A percentile compares a stretch with the other conserved stretches of the same genome.
phyloP scores from a whole-genome alignment of 2,113 vertebrate genomes.

The Myrmecophaga tridactyla region DNA sequence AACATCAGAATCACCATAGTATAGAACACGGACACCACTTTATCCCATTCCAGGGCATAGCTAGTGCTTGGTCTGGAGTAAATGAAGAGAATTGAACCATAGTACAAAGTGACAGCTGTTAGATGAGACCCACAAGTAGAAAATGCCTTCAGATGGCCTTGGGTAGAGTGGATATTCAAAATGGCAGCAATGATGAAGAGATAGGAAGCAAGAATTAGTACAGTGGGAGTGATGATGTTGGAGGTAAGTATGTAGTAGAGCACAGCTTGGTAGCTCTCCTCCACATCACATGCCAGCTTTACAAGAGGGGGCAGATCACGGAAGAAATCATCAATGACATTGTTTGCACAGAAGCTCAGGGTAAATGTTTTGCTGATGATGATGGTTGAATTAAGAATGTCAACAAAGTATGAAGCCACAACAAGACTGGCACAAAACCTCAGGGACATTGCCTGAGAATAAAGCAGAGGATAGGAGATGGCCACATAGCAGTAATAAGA shows the following conservation, averaged over 20 bases:
- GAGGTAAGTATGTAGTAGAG: slow-evolving; percentile 58
- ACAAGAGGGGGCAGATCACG: slow-evolving; percentile 72
- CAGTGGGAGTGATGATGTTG: slow-evolving; percentile 21
- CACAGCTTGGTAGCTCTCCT: slow-evolving; percentile 65
- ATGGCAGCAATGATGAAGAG: slow-evolving; percentile 61
- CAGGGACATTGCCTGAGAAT: slow-evolving; percentile 55
- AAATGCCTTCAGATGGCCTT: slow-evolving; percentile 65
- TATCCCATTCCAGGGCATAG: slow-evolving; percentile 68
- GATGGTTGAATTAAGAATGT: slow-evolving; percentile 67
- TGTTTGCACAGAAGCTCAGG: slow-evolving; percentile 70
- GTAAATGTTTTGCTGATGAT: slow-evolving; percentile 73
- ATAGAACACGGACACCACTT: slow-evolving; percentile 74
- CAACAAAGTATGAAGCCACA: slow-evolving; percentile 49
- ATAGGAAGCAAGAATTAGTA: slow-evolving; percentile 68
- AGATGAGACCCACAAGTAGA: slow-evolving; percentile 73
- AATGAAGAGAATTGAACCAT: slow-evolving; percentile 64
- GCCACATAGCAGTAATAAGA: slow-evolving; percentile 64
- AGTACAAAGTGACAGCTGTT: slow-evolving; percentile 49
- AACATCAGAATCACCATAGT: slow-evolving; percentile 71
- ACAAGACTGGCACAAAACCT: slow-evolving; percentile 59
- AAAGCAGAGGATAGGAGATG: slow-evolving; percentile 71
- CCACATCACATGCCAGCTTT: slow-evolving; percentile 69
- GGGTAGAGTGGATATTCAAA: slow-evolving; percentile 12
- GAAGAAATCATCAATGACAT: slow-evolving; percentile 74
- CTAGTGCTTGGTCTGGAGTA: slow-evolving; percentile 60